These are phyloP conservation scores for Baryphthengus martii DNA, from an alignment of 2,113 vertebrate genomes.

Conservation along the genomic window DNA sequence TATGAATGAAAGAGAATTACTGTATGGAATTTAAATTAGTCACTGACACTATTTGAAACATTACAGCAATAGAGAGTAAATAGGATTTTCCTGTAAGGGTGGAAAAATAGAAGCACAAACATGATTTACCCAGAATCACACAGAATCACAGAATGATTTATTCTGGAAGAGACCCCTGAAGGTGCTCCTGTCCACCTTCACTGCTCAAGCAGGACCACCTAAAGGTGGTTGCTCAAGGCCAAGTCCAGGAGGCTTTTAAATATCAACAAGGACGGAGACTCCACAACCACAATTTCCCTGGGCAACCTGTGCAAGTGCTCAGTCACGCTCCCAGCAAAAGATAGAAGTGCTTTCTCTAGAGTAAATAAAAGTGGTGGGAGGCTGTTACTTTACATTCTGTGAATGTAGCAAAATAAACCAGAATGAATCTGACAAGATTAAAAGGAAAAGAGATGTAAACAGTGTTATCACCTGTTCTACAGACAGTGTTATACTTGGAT, in stretches of 20 bases:
- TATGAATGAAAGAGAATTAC: background rate
- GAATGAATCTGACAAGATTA: constrained; percentile 7
- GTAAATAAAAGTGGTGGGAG: background rate
- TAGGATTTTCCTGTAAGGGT: background rate
- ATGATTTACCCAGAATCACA: background rate
- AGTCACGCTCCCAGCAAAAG: background rate
- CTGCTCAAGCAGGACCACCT: background rate
- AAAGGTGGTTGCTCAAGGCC: background rate
- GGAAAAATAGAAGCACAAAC: background rate
- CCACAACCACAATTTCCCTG: background rate
- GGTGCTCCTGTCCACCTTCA: background rate
- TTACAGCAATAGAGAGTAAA: background rate
- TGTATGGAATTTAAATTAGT: background rate
- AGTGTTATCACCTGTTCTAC: constrained; percentile 2
- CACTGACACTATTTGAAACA: background rate
- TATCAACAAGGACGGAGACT: background rate
- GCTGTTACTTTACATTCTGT: constrained; percentile 26
- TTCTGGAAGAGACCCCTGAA: background rate
- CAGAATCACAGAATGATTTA: background rate
- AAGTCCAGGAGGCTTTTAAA: background rate
- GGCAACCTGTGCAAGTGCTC: background rate
- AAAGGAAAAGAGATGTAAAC: constrained; percentile 31
- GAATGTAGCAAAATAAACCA: constrained; percentile 43
- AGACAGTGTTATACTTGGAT: constrained; percentile 54
- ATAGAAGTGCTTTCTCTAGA: background rate